phyloP scores from a whole-genome alignment of 1,140 invertebrate species.

The Leguminivora glycinivorella region DNA sequence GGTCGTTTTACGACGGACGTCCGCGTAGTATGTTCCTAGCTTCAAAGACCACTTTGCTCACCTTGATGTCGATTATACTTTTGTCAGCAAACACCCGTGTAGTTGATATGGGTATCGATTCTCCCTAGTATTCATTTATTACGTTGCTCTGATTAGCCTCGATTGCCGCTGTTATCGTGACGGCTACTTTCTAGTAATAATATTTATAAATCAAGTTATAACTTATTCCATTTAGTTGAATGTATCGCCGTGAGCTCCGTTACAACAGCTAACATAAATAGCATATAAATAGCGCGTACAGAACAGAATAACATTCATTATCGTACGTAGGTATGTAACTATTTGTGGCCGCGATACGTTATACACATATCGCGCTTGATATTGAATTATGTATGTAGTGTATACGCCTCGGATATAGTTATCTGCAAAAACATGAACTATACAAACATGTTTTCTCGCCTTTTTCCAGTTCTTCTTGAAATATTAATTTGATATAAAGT shows the following conservation, averaged over 20 bases:
- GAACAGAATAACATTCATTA: conserved; percentile 26
- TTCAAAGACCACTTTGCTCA: conserved; percentile 50
- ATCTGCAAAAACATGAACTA: neutral
- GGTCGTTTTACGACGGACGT: too few species aligned
- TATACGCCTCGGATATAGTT: neutral
- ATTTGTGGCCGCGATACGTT: conserved; percentile 17
- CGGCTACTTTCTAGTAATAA: neutral
- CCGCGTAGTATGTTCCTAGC: too few species aligned
- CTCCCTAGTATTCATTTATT: neutral
- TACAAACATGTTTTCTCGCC: neutral
- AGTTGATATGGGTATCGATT: conserved; percentile 36
- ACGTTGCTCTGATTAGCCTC: neutral
- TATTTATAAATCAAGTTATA: neutral
- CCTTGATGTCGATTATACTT: conserved; percentile 58
- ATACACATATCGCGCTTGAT: neutral
- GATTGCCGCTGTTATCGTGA: neutral
- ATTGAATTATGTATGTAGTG: neutral
- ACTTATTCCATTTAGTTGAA: neutral
- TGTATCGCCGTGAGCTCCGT: neutral
- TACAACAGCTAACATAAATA: neutral
- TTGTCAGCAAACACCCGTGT: conserved; percentile 39
- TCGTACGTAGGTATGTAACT: neutral
- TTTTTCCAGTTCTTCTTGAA: too few species aligned
- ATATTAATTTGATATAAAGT: too few species aligned
- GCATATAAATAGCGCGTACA: conserved; percentile 15